Evolutionary conservation across 2,113 vertebrate species (phyloP).

Genomic region (Harpagus bidentatus): DNA sequence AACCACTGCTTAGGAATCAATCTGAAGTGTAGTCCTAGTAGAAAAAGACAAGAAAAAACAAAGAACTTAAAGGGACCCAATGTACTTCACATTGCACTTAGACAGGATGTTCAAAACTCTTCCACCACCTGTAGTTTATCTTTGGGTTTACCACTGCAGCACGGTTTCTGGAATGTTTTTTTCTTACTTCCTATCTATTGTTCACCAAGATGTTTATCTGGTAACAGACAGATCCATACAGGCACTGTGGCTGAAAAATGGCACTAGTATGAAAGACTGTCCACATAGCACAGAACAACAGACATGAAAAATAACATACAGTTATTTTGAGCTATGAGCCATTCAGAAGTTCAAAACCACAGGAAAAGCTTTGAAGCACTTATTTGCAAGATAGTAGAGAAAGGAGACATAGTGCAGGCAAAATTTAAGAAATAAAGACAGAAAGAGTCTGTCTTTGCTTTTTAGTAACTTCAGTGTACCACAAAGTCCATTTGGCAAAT

Average conservation of each 20-base stretch:
- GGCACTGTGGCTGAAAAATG: neutral
- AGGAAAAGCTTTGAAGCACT: neutral
- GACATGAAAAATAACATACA: fast-evolving
- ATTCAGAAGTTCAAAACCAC: neutral
- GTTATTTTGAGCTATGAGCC: neutral
- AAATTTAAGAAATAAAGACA: neutral
- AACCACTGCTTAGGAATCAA: neutral
- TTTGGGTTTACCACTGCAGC: neutral
- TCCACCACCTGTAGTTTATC: neutral
- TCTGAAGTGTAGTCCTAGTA: neutral
- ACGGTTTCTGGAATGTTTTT: neutral
- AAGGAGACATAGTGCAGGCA: neutral
- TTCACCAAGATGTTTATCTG: neutral
- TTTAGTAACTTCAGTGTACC: neutral
- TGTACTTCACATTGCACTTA: neutral
- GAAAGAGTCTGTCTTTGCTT: neutral
- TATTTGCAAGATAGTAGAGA: neutral
- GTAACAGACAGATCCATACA: neutral
- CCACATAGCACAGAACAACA: neutral
- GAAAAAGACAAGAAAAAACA: neutral
- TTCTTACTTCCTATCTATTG: neutral
- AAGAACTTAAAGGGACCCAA: neutral
- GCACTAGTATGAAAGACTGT: neutral
- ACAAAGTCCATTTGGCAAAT: neutral
- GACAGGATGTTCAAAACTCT: neutral